Base-by-base conservation (phyloP, 2,888 invertebrate genomes). In the Nemotelus pantherinus region DNA sequence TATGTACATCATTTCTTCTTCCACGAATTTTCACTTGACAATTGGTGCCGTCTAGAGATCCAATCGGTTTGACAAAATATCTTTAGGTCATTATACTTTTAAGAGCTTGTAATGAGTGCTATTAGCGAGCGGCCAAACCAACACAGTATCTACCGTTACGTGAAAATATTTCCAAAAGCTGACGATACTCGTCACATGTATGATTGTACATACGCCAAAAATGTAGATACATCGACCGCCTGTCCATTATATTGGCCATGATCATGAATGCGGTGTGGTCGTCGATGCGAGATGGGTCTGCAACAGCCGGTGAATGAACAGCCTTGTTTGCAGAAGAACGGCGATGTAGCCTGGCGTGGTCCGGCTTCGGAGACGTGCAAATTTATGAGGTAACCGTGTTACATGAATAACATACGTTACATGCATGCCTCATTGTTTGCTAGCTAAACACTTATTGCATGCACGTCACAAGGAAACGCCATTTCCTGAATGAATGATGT, bases 341-440 rank as follows among this genome's bases (percentile, higher is more conserved):
- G 25, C 25, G 25, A 25, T 25, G 25, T 25, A 25, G 25, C 7
- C 50, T 25, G 68, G 2, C 50, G 45, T 2, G 65, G 43, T 4
- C 45, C 45, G 45, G 45, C 4, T 65, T 44, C 45, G 57, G 47
- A 48, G 9, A 25, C 7, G 57, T 47, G 58, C 47, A n/a, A 47
- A 71, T 71, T 72, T 72, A 72, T 58, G 25, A 60, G 72, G 58
- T 58, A 72, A 72, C 58, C 72, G 72, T 72, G 72, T 72, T 58
- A 72, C 72, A 72, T 58, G 58, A 45, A 58, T n/a, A 72, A 58
- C 72, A 72, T 68, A 25, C 72, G 72, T 72, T 45, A 60, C 72
- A 58, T 58, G 58, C 60, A 57, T 72, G 50, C 39, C 5, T 68
- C 10, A 65, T 65, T 65, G 65, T 65, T 65, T 47, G 65, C 65